Conservation (phyloP, 1,140 invertebrate genomes). For the Contarinia nasturtii region DNA sequence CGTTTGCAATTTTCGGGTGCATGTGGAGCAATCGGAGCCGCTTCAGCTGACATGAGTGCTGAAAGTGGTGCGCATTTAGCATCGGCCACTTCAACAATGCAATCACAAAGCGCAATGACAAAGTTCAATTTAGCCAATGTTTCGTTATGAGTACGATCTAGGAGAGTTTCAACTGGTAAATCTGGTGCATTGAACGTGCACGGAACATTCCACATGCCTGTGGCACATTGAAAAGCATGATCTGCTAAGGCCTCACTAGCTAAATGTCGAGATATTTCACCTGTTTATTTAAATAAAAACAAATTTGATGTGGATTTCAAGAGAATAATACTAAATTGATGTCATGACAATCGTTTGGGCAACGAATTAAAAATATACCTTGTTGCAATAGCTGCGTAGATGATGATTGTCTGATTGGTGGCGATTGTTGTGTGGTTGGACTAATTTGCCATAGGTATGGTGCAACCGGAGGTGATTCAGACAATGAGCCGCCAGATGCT, state of each 20-base stretch:
- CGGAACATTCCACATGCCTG: constrained; percentile 21
- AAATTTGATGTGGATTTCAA: too few relatives aligned
- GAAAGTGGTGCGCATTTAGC: constrained; percentile 51
- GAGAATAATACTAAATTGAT: too few relatives aligned
- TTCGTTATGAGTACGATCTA: constrained; percentile 88
- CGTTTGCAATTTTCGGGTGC: constrained; percentile 33
- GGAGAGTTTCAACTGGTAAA: constrained; percentile 83
- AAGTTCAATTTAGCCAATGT: constrained; percentile 86
- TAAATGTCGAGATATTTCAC: too few relatives aligned
- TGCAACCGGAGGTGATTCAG: constrained; percentile 50
- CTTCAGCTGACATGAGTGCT: constrained; percentile 26
- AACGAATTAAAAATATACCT: constrained; percentile 12
- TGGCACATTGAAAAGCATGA: too few relatives aligned
- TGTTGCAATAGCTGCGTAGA: too few relatives aligned
- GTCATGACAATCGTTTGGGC: too few relatives aligned
- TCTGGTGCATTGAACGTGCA: constrained; percentile 76
- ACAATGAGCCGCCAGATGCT: constrained; percentile 39
- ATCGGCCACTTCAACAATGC: constrained; percentile 70
- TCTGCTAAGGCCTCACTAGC: too few relatives aligned
- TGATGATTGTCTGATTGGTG: constrained; percentile 26
- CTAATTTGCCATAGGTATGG: constrained; percentile 66
- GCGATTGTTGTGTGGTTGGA: constrained; percentile 35
- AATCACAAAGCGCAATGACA: constrained; percentile 75
- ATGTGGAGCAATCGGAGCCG: constrained; percentile 22
- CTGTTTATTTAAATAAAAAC: too few relatives aligned